phyloP scores from a whole-genome alignment of 2,113 vertebrate species.

The Spilogale gracilis region DNA sequence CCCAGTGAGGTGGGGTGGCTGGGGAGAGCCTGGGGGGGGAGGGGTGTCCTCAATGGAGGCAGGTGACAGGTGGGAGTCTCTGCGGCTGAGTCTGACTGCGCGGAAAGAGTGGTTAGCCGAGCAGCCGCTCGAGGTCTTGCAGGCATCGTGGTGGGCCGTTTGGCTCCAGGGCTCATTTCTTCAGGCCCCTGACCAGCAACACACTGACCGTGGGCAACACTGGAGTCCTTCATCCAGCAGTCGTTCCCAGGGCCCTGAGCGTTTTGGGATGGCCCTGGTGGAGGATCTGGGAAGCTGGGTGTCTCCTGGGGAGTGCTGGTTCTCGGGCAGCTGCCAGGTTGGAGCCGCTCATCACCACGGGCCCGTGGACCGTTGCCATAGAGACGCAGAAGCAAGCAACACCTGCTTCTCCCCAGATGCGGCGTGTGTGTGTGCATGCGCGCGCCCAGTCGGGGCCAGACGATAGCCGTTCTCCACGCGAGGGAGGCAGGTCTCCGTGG shows the following conservation, averaged over 20 bases:
- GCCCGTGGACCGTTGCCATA: not conserved
- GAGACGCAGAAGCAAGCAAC: not conserved
- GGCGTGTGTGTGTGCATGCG: too few species aligned
- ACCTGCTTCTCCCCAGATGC: accelerated
- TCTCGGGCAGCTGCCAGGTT: too few species aligned
- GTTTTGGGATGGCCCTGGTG: not conserved
- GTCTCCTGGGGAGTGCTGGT: too few species aligned
- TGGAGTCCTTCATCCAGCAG: not conserved
- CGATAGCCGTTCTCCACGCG: too few species aligned
- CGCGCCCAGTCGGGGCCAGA: too few species aligned
- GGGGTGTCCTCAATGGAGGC: not conserved
- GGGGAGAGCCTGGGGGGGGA: not conserved
- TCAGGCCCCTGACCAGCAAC: too few species aligned
- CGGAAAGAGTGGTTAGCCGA: not conserved
- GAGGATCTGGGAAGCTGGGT: not conserved
- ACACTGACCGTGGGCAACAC: too few species aligned
- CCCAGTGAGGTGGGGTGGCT: not conserved
- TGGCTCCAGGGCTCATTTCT: not conserved
- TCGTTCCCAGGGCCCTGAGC: not conserved
- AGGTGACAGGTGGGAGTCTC: not conserved
- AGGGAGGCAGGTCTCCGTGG: too few species aligned
- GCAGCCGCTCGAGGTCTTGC: not conserved
- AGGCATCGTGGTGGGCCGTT: too few species aligned
- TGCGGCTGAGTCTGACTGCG: too few species aligned
- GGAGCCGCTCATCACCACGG: too few species aligned